phyloP scores from a whole-genome alignment of 1,140 invertebrate genomes.

The Aporrectodea caliginosa region DNA sequence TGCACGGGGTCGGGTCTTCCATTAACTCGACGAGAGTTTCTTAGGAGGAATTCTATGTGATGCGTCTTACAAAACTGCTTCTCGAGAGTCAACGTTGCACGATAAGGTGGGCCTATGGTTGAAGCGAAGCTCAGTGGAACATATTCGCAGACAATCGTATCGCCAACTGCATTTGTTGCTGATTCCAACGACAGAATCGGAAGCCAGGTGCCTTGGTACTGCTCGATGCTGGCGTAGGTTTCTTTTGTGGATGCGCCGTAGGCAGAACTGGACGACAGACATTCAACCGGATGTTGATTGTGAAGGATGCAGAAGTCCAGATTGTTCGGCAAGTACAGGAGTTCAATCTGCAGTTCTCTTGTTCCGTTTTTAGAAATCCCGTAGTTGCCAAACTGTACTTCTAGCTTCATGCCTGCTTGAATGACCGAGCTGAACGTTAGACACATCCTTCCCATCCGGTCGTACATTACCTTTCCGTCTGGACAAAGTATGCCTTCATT shows the following conservation, averaged over 20 bases:
- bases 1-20: conserved; percentile 35
- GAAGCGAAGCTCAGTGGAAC: conserved; percentile 20
- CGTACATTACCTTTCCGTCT: too few relatives aligned
- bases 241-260: background rate
- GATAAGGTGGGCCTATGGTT: background rate
- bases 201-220: conserved; percentile 43
- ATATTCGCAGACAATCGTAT: conserved; percentile 40
- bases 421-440: too few relatives aligned
- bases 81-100: conserved; percentile 38
- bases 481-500: too few relatives aligned
- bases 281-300: background rate
- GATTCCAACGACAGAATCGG: conserved; percentile 46
- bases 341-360: background rate
- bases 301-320: background rate
- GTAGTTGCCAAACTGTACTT: background rate
- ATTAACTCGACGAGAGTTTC: too few relatives aligned
- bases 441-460: too few relatives aligned
- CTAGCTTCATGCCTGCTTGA: background rate
- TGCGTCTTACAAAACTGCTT: conserved; percentile 40
- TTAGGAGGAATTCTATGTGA: conserved; percentile 36
- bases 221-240: background rate
- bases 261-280: background rate
- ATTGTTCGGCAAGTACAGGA: background rate
- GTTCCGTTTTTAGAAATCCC: background rate
- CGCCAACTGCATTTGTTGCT: conserved; percentile 39